Percentiles rank a stretch among this genome's conserved stretches.
Evolutionary conservation across 1,140 invertebrate species (phyloP).

Genomic region (Delia radicum): DNA sequence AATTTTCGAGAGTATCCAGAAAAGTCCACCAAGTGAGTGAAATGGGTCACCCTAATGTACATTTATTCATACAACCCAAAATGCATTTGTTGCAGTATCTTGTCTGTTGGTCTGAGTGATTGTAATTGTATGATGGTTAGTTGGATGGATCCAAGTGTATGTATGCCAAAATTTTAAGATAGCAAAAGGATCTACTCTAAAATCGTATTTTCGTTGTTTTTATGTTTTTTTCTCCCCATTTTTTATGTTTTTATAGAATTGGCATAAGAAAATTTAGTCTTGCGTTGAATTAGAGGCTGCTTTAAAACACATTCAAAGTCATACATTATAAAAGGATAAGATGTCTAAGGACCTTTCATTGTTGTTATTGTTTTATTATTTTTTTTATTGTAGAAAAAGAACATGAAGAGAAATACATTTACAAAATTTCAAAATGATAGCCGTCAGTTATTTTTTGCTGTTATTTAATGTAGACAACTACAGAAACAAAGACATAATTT

Average conservation of each 20-base stretch:
- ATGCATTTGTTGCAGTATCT: no score
- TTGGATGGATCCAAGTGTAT: not conserved
- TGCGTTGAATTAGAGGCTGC: slow-evolving; percentile 20
- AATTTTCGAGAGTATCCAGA: no score
- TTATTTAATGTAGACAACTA: no score
- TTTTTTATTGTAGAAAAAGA: no score
- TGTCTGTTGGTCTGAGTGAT: not conserved
- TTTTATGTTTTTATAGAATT: not conserved
- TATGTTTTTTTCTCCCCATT: not conserved
- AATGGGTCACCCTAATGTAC: no score
- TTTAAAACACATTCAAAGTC: slow-evolving; percentile 10
- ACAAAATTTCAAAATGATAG: no score
- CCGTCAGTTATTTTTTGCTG: no score
- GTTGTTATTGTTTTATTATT: no score
- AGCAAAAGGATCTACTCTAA: not conserved
- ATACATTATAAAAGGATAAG: not conserved
- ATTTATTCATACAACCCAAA: no score
- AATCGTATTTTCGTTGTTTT: not conserved
- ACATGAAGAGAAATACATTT: no score
- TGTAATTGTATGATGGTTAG: not conserved
- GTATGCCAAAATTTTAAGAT: slow-evolving; percentile 7
- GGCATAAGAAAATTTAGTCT: slow-evolving; percentile 7
- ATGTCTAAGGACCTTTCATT: slow-evolving; percentile 5
- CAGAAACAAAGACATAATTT: no score
- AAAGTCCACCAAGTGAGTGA: no score